Evolutionary conservation across 2,888 invertebrate species (phyloP).

Genomic region (Eupithecia dodoneata): DNA sequence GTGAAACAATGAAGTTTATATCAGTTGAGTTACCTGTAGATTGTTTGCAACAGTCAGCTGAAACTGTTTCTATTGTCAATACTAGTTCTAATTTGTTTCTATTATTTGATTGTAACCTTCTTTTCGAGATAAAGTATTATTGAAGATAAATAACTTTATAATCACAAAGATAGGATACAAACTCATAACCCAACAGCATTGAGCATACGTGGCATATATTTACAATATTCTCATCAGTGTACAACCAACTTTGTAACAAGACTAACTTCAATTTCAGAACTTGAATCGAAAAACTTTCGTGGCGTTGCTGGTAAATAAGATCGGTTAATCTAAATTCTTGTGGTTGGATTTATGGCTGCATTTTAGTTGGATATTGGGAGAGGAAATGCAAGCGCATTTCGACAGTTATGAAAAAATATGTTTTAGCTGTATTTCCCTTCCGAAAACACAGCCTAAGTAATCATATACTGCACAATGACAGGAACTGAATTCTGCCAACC

Average conservation of each 20-base stretch:
- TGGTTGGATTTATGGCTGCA: background rate
- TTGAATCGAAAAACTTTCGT: conserved; percentile 33
- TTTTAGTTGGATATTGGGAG: background rate
- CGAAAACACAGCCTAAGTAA: background rate
- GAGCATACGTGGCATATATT: conserved; percentile 5
- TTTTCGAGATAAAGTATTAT: no score
- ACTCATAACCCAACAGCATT: background rate
- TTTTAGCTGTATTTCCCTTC: background rate
- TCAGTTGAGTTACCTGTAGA: no score
- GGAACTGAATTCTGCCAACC: no score
- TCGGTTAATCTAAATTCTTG: conserved; percentile 28
- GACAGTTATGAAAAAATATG: background rate
- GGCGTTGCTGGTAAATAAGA: conserved; percentile 28
- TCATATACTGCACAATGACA: background rate
- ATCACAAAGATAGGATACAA: background rate
- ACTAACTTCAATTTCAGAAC: conserved; percentile 32
- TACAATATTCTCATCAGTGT: conserved; percentile 21
- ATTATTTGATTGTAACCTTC: no score
- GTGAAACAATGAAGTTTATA: background rate
- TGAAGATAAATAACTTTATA: background rate
- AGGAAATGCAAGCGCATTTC: background rate
- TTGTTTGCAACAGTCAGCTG: no score
- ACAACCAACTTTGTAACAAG: conserved; percentile 21
- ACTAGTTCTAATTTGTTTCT: no score
- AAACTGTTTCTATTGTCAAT: no score